Evolutionary conservation across 1,140 invertebrate species (phyloP), one percentile per base, ranked within the genome.

Genomic region (Polypedilum pembai): DNA sequence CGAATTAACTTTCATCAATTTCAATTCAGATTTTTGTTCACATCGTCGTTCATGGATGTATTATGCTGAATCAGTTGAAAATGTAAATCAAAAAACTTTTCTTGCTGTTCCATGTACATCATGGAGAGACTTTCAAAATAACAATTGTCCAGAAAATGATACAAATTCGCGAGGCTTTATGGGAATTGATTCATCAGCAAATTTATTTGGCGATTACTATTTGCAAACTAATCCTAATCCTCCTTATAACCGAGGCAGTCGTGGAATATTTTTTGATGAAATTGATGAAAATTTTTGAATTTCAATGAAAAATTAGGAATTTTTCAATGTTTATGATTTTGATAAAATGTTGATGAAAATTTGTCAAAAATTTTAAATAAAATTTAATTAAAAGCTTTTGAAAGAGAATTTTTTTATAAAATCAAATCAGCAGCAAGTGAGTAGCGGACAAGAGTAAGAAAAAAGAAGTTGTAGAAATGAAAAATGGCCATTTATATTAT

Each of bases 171-270:
- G 78, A 65, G 78, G 78, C 24, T 79, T 78, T 74, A 82, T 82
- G 81, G 81, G 81, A 73, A 79, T 80, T n/a, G 76, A 77, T 21
- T 76, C 77, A 66, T 78, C 80, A 8, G 79, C 41, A 72, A 79
- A 80, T 77, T 77, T 80, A 15, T 75, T 78, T 65, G 81, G 81
- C 74, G 80, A 81, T 72, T 82, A 79, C 75, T 78, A 82, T 74
- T 75, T 82, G 12, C 76, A 81, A 74, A 80, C 81, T 17, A 80
- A 81, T 63, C 41, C 77, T 63, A 78, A 77, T 75, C 79, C 77
- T 17, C 81, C 81, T 69, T 82, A 81, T 75, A 56, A 15, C n/a
- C 45, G 45, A n/a, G 45, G 45, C 12, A n/a, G 12, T 56, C n/a
- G n/a, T 56, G 45, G 45, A 15, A 56, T 56, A 15, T 56, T 56